Evolutionary conservation across 2,113 vertebrate genomes (phyloP).

Genomic region (Calidris pugnax): DNA sequence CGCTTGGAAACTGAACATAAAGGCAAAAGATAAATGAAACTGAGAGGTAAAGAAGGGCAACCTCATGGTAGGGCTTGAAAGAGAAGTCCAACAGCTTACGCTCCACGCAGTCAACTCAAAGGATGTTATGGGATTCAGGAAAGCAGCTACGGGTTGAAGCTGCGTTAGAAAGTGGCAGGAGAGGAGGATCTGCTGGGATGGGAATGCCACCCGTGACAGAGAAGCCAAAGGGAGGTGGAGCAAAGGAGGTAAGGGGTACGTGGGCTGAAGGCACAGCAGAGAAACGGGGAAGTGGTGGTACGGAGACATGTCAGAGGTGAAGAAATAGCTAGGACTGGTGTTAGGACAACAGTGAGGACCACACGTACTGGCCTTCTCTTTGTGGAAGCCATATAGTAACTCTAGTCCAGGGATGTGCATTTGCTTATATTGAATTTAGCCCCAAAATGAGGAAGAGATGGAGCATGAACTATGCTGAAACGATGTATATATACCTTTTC

Average conservation of each 20-base stretch:
- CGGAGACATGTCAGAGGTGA: neutral
- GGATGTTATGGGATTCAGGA: neutral
- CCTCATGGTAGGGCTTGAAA: accelerated
- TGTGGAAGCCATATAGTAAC: neutral
- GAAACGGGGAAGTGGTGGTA: neutral
- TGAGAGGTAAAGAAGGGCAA: neutral
- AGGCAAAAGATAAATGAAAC: neutral
- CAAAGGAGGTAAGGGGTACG: neutral
- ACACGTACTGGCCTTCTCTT: neutral
- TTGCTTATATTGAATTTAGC: neutral
- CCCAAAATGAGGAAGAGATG: neutral
- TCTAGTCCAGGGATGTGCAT: neutral
- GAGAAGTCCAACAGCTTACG: neutral
- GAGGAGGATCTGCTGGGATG: neutral
- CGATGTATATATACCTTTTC: neutral
- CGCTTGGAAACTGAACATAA: neutral
- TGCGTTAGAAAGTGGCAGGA: neutral
- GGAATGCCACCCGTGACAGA: neutral
- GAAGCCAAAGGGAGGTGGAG: neutral
- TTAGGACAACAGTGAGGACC: neutral
- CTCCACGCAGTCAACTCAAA: neutral
- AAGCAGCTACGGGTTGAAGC: neutral
- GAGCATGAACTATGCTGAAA: neutral
- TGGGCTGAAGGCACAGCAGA: neutral
- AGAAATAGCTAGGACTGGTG: neutral